Evolutionary conservation across 2,888 invertebrate species (phyloP).

Genomic region (Chrysolina oricalcia): DNA sequence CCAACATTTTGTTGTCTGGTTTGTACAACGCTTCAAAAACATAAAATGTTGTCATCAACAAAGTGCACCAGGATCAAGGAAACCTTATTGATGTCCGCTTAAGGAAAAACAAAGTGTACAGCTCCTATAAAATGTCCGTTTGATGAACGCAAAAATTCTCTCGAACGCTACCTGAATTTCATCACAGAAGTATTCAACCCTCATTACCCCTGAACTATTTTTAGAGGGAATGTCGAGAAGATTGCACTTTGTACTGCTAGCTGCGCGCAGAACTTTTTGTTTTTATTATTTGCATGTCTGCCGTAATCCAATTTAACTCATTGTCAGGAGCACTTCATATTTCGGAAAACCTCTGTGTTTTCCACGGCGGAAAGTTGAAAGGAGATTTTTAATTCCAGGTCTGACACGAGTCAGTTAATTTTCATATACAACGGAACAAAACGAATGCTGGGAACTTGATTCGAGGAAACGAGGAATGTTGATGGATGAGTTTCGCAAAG

Average conservation of each 20-base stretch:
- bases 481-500: conserved; percentile 11
- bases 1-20: too few relatives aligned
- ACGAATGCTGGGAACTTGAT: not conserved
- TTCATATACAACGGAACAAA: conserved; percentile 27
- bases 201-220: not conserved
- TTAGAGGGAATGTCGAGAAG: conserved; percentile 21
- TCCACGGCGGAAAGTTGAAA: conserved; percentile 39
- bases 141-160: not conserved
- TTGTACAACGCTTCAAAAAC: too few relatives aligned
- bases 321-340: conserved; percentile 43
- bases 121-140: not conserved
- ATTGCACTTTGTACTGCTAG: conserved; percentile 36
- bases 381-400: conserved; percentile 40
- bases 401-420: conserved; percentile 44
- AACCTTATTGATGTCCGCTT: too few relatives aligned
- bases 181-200: not conserved
- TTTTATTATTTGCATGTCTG: conserved; percentile 44
- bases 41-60: too few relatives aligned
- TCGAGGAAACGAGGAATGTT: not conserved
- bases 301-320: conserved; percentile 46
- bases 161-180: not conserved
- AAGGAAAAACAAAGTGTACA: too few relatives aligned
- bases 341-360: conserved; percentile 39
- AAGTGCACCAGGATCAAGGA: too few relatives aligned
- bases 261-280: conserved; percentile 27